A percentile compares a stretch with the other conserved stretches of the same genome.
These are phyloP conservation scores for Mormyrus proboscirostris DNA, from an alignment of 2,797 vertebrate genomes.

Conservation along the genomic window DNA sequence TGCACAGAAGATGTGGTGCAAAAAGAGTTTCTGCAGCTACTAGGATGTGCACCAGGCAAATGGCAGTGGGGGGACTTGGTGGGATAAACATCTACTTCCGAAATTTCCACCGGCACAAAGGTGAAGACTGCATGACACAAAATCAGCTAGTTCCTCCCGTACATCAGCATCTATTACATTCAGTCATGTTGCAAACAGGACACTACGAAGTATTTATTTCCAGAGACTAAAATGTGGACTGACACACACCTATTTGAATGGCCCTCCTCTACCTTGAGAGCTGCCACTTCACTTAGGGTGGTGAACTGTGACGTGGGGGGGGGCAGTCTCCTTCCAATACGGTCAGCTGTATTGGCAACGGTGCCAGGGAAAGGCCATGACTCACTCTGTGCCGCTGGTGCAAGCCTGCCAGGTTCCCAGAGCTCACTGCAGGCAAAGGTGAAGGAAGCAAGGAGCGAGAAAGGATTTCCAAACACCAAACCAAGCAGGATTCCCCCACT, in stretches of 20 bases:
- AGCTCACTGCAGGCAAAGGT: not conserved
- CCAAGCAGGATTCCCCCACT: conserved; percentile 9
- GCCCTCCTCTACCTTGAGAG: not conserved
- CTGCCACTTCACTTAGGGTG: conserved; percentile 1
- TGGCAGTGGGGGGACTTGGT: not conserved
- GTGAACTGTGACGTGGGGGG: conserved; percentile 23
- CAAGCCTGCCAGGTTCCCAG: not conserved
- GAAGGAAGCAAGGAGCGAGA: not conserved
- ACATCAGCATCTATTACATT: not conserved
- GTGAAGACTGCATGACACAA: not conserved
- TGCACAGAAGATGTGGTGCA: conserved; percentile 23
- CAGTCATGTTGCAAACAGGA: conserved; percentile 27
- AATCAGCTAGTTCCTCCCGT: conserved; percentile 10
- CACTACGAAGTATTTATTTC: conserved; percentile 48
- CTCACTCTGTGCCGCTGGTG: not conserved
- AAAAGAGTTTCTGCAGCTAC: conserved; percentile 16
- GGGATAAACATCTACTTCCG: not conserved
- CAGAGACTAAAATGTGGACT: conserved; percentile 22
- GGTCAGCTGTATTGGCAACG: conserved; percentile 29
- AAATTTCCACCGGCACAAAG: not conserved
- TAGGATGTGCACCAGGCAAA: not conserved
- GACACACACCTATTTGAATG: not conserved
- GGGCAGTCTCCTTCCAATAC: conserved; percentile 18
- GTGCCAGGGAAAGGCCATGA: not conserved
- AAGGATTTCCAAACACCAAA: not conserved